phyloP scores from a whole-genome alignment of 2,113 vertebrate genomes.

The Muntiacus muntjak region DNA sequence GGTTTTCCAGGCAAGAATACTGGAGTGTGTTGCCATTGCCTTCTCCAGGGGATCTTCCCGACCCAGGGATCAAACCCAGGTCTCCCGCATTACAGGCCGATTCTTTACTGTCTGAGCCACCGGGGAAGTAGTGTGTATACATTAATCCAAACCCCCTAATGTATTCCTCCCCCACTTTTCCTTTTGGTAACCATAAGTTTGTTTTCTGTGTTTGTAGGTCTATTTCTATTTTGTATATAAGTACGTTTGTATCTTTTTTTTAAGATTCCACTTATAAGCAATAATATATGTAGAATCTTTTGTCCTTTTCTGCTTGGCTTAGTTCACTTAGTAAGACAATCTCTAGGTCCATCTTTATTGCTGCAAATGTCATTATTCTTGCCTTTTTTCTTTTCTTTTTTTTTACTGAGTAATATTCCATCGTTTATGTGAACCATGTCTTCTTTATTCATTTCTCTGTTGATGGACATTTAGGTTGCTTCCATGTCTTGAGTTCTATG shows the following conservation, averaged over 20 bases:
- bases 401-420: background rate
- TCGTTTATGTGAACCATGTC: background rate
- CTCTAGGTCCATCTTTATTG: background rate
- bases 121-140: background rate
- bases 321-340: background rate
- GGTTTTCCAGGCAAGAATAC: background rate
- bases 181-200: background rate
- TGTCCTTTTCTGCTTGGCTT: background rate
- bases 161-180: background rate
- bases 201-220: background rate
- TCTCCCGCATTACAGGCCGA: fast-evolving
- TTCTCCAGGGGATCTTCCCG: background rate
- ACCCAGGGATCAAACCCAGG: background rate
- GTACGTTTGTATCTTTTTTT: background rate
- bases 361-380: background rate
- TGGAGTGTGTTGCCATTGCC: background rate
- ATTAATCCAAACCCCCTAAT: background rate
- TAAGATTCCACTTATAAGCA: background rate
- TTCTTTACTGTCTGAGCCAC: background rate
- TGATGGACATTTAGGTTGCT: background rate
- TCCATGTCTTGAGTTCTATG: background rate
- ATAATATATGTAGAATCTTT: background rate
- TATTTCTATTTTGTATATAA: background rate
- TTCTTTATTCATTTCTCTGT: background rate
- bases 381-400: background rate